phyloP scores from a whole-genome alignment of 2,797 vertebrate genomes.

The Sebastolobus alascanus region DNA sequence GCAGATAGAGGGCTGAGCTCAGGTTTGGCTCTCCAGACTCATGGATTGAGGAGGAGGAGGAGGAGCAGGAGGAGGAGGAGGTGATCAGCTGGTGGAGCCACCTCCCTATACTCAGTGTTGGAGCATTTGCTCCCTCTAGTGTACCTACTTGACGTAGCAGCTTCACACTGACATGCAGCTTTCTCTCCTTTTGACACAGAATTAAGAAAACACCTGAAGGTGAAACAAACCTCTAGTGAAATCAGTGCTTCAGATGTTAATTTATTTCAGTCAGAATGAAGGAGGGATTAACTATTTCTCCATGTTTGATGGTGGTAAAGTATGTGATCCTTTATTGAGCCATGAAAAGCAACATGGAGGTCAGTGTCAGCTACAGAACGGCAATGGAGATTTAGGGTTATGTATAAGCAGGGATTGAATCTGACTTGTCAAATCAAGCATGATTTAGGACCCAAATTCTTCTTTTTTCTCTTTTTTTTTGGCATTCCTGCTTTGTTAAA shows the following conservation, averaged over 20 bases:
- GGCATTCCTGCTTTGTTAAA: no score
- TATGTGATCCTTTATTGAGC: background rate
- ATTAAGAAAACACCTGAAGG: background rate
- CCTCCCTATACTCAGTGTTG: conserved; percentile 34
- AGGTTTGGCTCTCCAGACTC: conserved; percentile 33
- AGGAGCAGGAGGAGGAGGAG: conserved; percentile 20
- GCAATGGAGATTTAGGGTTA: background rate
- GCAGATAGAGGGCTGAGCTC: conserved; percentile 11
- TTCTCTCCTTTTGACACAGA: background rate
- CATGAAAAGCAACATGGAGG: background rate
- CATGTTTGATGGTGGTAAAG: background rate
- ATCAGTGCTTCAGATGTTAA: background rate
- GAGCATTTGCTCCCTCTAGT: conserved; percentile 74
- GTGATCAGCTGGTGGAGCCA: conserved; percentile 33
- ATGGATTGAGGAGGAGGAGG: background rate
- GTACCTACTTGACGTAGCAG: conserved; percentile 35
- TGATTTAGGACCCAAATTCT: no score
- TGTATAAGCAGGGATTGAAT: background rate
- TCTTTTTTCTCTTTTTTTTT: no score
- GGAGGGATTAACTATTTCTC: background rate
- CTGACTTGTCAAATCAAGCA: background rate
- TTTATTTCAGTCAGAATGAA: background rate
- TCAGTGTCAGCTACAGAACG: background rate
- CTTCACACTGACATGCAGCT: background rate
- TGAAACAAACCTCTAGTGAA: background rate